phyloP scores from a whole-genome alignment of 2,888 invertebrate species.

The Ectropis crepuscularia region DNA sequence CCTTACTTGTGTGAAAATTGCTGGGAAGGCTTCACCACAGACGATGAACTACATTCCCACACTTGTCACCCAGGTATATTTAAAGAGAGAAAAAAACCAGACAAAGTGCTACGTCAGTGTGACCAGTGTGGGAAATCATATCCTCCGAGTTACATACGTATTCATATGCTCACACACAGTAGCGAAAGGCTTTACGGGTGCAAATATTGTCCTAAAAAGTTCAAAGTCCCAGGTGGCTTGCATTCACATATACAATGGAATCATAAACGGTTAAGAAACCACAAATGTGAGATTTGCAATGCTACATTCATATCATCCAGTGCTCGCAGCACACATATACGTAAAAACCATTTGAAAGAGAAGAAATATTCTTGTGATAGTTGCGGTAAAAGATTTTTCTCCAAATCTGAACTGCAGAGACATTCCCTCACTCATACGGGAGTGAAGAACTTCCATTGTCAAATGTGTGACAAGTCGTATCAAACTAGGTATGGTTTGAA shows the following conservation, averaged over 20 bases:
- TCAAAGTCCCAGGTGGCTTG: conserved; percentile 77
- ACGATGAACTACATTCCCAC: conserved; percentile 60
- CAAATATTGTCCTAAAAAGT: conserved; percentile 78
- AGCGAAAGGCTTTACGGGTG: conserved; percentile 72
- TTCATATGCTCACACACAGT: conserved; percentile 79
- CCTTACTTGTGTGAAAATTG: conserved; percentile 77
- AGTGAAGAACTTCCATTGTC: conserved; percentile 79
- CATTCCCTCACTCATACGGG: conserved; percentile 79
- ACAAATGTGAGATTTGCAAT: conserved; percentile 78
- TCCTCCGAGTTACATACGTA: conserved; percentile 74
- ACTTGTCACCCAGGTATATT: conserved; percentile 64
- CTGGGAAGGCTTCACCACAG: conserved; percentile 73
- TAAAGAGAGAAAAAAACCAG: conserved; percentile 60
- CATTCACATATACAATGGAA: conserved; percentile 79
- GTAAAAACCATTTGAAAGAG: conserved; percentile 78
- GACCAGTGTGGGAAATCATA: conserved; percentile 82
- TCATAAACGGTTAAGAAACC: conserved; percentile 75
- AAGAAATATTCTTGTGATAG: conserved; percentile 78
- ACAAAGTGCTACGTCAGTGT: conserved; percentile 68
- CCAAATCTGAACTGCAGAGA: conserved; percentile 74
- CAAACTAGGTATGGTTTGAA: conserved; percentile 79
- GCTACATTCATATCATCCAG: conserved; percentile 79
- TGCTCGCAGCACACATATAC: conserved; percentile 73
- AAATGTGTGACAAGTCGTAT: conserved; percentile 78
- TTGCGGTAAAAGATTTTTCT: conserved; percentile 77